Conservation (phyloP, 2,113 vertebrate genomes). For the Pachyramphus minor region DNA sequence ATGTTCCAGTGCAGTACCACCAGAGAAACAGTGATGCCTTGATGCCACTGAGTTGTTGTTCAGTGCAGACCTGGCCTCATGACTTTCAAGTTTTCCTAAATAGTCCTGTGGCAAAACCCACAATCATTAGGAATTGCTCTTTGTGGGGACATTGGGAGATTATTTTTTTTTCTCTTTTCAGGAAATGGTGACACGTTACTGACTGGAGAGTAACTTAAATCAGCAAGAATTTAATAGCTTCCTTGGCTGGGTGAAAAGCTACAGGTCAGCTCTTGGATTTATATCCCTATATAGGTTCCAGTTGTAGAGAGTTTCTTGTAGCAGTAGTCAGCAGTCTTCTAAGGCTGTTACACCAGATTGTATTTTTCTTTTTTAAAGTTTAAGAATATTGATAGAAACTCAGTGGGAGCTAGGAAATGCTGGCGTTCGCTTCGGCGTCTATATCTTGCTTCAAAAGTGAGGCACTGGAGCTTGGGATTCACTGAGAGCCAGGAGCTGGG, state of each 20-base stretch:
- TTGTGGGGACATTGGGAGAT: not conserved
- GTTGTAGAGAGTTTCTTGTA: not conserved
- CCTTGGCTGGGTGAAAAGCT: not conserved
- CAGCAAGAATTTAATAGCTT: not conserved
- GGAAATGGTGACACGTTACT: fast-evolving
- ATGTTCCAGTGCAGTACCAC: not conserved
- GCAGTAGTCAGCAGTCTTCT: slow-evolving; percentile 30
- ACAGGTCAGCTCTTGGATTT: not conserved
- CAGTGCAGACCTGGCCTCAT: not conserved
- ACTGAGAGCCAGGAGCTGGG: not conserved
- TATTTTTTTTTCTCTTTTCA: not conserved
- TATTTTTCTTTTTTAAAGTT: slow-evolving; percentile 66
- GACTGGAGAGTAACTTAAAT: not conserved
- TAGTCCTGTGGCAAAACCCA: not conserved
- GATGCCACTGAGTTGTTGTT: not conserved
- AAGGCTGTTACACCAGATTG: slow-evolving; percentile 48
- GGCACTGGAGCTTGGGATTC: not conserved
- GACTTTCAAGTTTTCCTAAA: not conserved
- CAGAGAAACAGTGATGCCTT: not conserved
- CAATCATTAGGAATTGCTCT: not conserved
- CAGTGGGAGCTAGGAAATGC: slow-evolving; percentile 49
- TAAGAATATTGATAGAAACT: slow-evolving; percentile 66
- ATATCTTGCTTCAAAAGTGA: not conserved
- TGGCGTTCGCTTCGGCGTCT: not conserved
- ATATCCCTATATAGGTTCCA: not conserved